Evolutionary conservation across 2,113 vertebrate genomes (phyloP).

Genomic region (Odontophorus gujanensis): DNA sequence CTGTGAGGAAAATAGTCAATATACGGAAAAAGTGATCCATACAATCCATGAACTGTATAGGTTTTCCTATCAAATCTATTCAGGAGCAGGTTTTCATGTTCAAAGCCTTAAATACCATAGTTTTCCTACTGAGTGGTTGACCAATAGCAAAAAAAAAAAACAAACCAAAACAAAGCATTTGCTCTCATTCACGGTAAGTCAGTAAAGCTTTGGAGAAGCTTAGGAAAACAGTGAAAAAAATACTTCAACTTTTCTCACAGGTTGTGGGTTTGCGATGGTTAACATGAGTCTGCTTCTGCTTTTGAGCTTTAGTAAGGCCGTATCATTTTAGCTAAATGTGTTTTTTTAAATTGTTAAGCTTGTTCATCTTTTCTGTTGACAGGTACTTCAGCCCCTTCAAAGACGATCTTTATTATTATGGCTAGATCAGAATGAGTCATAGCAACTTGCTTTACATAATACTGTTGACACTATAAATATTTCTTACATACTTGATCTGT

Average conservation of each 20-base stretch:
- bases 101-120: not conserved
- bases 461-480: not conserved
- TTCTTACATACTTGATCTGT: not conserved
- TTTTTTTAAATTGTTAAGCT: not conserved
- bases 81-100: not conserved
- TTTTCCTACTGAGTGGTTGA: not conserved
- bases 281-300: not conserved
- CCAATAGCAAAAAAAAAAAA: not conserved
- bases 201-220: not conserved
- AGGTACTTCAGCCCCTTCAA: not conserved
- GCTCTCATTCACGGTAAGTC: not conserved
- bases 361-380: not conserved
- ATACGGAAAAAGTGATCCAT: not conserved
- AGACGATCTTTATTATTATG: not conserved
- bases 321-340: not conserved
- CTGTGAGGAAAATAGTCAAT: not conserved
- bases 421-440: not conserved
- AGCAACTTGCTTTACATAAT: not conserved
- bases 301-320: not conserved
- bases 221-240: not conserved
- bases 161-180: not conserved
- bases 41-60: not conserved
- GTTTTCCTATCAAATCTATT: not conserved
- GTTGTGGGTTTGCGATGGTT: not conserved
- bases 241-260: not conserved